Base-by-base conservation (phyloP, 2,113 vertebrate species). In the Numida meleagris region DNA sequence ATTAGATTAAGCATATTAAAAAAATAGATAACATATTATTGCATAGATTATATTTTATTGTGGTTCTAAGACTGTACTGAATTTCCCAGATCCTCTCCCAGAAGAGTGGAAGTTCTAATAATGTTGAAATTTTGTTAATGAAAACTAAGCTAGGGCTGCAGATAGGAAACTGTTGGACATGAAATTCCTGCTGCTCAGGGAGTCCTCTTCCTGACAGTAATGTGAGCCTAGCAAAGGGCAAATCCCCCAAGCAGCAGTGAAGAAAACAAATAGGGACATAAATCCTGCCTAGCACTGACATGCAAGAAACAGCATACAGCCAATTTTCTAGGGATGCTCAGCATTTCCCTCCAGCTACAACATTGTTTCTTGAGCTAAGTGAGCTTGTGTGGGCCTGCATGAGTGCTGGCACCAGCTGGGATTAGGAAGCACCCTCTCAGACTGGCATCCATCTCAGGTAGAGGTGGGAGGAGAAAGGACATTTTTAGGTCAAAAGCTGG, bases 181-280 rank as follows among this genome's bases (percentile, higher is more conserved):
- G 9, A 62, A 23, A 88, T 74, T 89, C 50, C 68, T 93, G 42
- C 86, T 88, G 59, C 75, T 46, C 86, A 34, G 58, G 72, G 43
- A 76, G 66, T 80, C 62, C 45, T 91, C 82, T 85, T 61, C 36
- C 58, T 61, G 62, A 79, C 62, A 58, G 42, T 72, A 82, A 62
- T 5, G 13, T 76, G 33, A 94, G 46, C 68, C 46, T 71, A 81
- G 46, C n/a, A 74, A 90, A 80, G 85, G 21, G 67, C 70, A 94
- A 91, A 90, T 77, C 46, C 36, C 27, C 27, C 55, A 42, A 67
- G 61, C 68, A 83, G 14, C 31, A 59, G 17, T 74, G 86, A 66
- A 67, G 79, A 93, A 94, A 96, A 59, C 40, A 91, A 94, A 80
- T 24, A 88, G 74, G 63, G 68, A 77, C 77, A 88, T 93, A 96